phyloP scores from a whole-genome alignment of 2,113 vertebrate genomes.

The Bettongia penicillata region DNA sequence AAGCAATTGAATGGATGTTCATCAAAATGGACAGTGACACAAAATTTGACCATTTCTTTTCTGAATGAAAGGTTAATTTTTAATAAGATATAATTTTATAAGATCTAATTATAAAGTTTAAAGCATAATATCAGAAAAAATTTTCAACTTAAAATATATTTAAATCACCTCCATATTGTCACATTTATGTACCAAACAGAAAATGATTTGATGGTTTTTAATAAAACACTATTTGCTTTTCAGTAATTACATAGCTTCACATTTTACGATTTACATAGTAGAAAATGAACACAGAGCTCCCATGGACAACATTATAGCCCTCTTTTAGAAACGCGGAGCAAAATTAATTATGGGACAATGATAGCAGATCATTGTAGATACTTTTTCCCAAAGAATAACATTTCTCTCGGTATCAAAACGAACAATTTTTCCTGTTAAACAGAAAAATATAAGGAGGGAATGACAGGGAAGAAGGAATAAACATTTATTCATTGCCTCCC shows the following conservation, averaged over 20 bases:
- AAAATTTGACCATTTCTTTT: neutral
- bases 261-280: neutral
- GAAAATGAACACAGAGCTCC: neutral
- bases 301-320: neutral
- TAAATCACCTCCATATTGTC: neutral
- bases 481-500: neutral
- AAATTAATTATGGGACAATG: neutral
- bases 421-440: conserved; percentile 22
- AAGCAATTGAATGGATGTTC: neutral
- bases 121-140: no score
- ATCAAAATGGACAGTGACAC: accelerated
- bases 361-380: neutral
- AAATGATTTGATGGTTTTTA: no score
- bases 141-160: neutral
- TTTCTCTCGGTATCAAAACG: neutral
- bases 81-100: neutral
- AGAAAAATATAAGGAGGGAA: neutral
- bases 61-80: neutral
- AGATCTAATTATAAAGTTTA: no score
- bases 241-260: neutral
- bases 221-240: neutral
- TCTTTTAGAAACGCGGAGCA: neutral
- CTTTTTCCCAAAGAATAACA: neutral
- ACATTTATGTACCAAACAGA: neutral
- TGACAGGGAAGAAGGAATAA: neutral